Evolutionary conservation across 2,113 vertebrate genomes (phyloP), one percentile per base, ranked within the genome.

Genomic region (Nycticryphes semicollaris): DNA sequence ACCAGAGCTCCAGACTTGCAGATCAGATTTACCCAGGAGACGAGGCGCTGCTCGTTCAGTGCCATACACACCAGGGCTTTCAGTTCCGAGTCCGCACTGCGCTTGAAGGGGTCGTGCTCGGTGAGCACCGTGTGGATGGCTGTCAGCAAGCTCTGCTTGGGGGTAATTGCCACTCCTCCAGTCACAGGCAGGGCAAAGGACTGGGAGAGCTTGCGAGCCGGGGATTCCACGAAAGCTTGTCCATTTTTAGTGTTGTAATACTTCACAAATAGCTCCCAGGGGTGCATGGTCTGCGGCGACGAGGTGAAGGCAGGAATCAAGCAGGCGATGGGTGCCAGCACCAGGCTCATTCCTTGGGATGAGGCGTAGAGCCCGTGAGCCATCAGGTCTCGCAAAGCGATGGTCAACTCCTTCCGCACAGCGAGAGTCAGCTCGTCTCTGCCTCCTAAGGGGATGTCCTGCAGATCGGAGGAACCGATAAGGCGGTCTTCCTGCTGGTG

Each of bases 221-320:
- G 99, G 14, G 99, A 99, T 51, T 99, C 99, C 62, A 99, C 99
- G 0, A 99, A 99, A 33, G 99, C 99, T 4, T 97, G 98, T 15
- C 99, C 99, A 0, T 99, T 99, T 96, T 99, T 99, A 20, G 98
- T 96, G 1, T 99, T 97, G 97, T 99, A 99, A 97, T 99, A 99
- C 94, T 99, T 99, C n/a, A 99, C 98, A 77, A 99, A 99, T 86
- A 99, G 99, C 23, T 99, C 99, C 99, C 99, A 99, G 3, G 99
- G 99, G 94, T 99, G 99, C 98, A 99, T 98, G 80, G 98, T 96
- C 73, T 98, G 98, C 0, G 98, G 97, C 0, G 97, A 94, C 0
- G 98, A 94, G 13, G 97, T 98, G 97, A 99, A 98, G 1, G 97
- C 93, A 2, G 99, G 99, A 41, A 99, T 97, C 85, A 99, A 94